Evolutionary conservation across 2,888 invertebrate species (phyloP).

Genomic region (Campaea margaritaria): DNA sequence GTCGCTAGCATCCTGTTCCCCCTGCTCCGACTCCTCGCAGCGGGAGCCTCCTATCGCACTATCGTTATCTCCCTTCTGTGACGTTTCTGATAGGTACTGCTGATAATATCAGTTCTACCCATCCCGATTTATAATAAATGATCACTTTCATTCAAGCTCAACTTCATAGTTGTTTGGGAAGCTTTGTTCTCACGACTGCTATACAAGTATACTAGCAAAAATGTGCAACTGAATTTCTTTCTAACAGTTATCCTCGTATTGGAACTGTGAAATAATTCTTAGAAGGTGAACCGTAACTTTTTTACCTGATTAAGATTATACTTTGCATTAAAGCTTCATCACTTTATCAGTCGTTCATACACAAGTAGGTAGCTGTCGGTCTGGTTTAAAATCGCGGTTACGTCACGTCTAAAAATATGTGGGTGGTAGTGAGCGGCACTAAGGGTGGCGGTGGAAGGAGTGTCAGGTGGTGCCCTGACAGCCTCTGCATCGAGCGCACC

Average conservation of each 20-base stretch:
- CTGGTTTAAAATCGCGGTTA: conserved; percentile 63
- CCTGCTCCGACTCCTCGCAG: conserved; percentile 38
- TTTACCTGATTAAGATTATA: too few species aligned
- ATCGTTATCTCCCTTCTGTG: conserved; percentile 28
- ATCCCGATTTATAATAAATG: neutral
- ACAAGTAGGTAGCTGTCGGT: conserved; percentile 18
- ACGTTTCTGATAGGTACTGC: conserved; percentile 23
- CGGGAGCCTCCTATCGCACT: conserved; percentile 33
- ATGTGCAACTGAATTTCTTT: neutral
- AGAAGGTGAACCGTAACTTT: conserved; percentile 5
- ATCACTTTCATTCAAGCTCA: conserved; percentile 2
- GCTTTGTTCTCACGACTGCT: neutral
- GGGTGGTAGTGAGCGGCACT: conserved; percentile 63
- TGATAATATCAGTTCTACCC: conserved; percentile 19
- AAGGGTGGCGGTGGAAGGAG: conserved; percentile 56
- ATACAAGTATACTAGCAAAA: neutral
- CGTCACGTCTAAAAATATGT: conserved; percentile 81
- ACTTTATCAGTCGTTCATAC: conserved; percentile 30
- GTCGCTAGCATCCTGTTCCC: conserved; percentile 44
- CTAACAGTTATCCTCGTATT: too few species aligned
- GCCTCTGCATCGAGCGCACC: conserved; percentile 69
- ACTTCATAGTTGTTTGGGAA: neutral
- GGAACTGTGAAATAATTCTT: neutral
- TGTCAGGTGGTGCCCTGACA: conserved; percentile 62
- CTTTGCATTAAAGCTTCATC: conserved; percentile 21